Base-by-base conservation (phyloP, 2,797 vertebrate genomes). In the Chloroceryle inda region DNA sequence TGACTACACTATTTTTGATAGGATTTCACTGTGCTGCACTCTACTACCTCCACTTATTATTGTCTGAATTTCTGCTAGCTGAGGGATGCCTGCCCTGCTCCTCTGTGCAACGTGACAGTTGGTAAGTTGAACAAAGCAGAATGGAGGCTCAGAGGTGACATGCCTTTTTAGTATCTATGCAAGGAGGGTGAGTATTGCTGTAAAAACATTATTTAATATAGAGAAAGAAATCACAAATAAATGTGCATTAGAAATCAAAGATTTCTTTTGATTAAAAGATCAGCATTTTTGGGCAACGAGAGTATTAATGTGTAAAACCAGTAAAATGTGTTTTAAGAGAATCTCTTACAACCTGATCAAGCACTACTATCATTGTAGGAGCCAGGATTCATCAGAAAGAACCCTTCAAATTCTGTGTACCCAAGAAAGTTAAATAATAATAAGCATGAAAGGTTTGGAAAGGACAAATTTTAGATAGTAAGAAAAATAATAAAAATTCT, bases 121-220 rank as follows among this genome's bases (percentile, higher is more conserved):
- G 61, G 22, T 3, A 4, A 2, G 8, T 1, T 47, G 67, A 74
- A 75, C 31, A 40, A 15, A 88, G 61, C 24, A 31, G 74, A 83
- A 67, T 50, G 82, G 44, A 80, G 53, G 44, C 73, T 72, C 62
- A 84, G 64, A 71, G 24, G 9, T 35, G 19, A 73, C 38, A 14
- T 1, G 18, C 42, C 21, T 11, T 53, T 55, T 63, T 49, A 52
- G 12, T 14, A 42, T 12, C 66, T 37, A 74, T 2, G 0, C 17
- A 67, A 47, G 19, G 2, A 49, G 12, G 9, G 38, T 13, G 10
- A 91, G 4, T 14, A 33, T 8, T 31, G 67, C n/a, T 0, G 0
- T n/a, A 59, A 86, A 89, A 14, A 38, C 66, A 77, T 26, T 38
- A 56, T 58, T 58, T 44, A 26, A 90, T 84, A 66, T 13, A 75